phyloP scores from a whole-genome alignment of 2,888 invertebrate genomes.

The Cephus rjabovi region DNA sequence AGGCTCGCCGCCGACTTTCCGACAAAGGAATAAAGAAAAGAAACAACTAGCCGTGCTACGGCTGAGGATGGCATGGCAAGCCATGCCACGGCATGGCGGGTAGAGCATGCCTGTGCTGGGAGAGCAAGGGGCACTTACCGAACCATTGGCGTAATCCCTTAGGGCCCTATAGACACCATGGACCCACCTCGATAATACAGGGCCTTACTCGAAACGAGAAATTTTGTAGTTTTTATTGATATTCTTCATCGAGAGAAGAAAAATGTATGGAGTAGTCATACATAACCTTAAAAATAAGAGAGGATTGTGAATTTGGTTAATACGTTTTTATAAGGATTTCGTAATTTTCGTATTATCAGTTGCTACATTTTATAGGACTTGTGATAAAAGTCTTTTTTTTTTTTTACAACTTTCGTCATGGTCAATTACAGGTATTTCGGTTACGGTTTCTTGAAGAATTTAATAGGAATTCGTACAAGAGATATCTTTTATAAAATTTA shows the following conservation, averaged over 20 bases:
- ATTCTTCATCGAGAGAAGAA: background rate
- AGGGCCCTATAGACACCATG: constrained; percentile 5
- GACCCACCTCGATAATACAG: background rate
- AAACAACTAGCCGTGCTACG: constrained; percentile 59
- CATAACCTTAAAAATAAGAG: background rate
- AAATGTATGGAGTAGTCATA: background rate
- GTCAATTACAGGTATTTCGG: background rate
- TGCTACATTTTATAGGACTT: background rate
- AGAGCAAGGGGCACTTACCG: constrained; percentile 41
- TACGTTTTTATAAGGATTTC: background rate
- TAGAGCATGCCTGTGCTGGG: constrained; percentile 49
- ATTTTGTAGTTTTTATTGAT: background rate
- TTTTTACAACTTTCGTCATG: background rate
- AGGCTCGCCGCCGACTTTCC: constrained; percentile 65
- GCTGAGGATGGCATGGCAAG: constrained; percentile 45
- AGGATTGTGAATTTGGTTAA: background rate
- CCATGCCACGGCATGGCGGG: constrained; percentile 45
- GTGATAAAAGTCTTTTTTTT: background rate
- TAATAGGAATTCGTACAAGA: background rate
- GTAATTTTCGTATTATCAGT: background rate
- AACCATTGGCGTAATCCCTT: constrained; percentile 45
- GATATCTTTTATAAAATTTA: background rate
- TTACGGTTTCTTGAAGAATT: background rate
- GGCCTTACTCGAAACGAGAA: background rate
- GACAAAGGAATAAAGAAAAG: constrained; percentile 66